phyloP scores from a whole-genome alignment of 2,888 invertebrate genomes.

The Oconnorella tubifera region DNA sequence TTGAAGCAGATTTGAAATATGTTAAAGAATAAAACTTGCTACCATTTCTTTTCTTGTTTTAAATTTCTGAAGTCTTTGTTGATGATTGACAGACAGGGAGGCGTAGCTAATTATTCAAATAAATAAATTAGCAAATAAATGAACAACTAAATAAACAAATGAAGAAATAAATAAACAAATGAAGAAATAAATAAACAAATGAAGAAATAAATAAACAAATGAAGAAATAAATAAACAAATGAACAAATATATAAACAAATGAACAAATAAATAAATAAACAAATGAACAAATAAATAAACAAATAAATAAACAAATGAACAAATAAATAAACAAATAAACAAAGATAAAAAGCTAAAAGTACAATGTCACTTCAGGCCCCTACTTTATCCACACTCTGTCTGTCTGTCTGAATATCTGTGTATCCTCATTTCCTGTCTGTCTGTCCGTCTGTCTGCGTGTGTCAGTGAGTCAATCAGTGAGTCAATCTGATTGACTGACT shows the following conservation, averaged over 20 bases:
- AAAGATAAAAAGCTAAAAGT: background rate
- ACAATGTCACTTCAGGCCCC: too few relatives aligned
- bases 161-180: background rate
- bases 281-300: background rate
- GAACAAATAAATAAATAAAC: background rate
- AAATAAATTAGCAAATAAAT: background rate
- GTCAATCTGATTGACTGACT: too few relatives aligned
- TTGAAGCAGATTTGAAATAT: too few relatives aligned
- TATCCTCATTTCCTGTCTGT: too few relatives aligned
- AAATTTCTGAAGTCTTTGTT: too few relatives aligned
- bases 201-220: background rate
- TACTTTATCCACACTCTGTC: too few relatives aligned
- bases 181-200: background rate
- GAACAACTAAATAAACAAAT: background rate
- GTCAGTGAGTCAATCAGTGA: too few relatives aligned
- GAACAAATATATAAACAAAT: background rate
- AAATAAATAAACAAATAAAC: slow-evolving; percentile 2
- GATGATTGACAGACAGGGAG: background rate
- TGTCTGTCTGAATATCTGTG: too few relatives aligned
- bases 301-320: background rate
- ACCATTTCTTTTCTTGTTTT: too few relatives aligned
- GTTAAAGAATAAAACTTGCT: too few relatives aligned
- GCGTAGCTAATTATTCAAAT: background rate
- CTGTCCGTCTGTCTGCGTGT: too few relatives aligned
- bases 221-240: background rate